Percentiles rank a stretch among this genome's conserved stretches.
Conservation (phyloP, 64 coral and sea anemone genomes). For the Montipora cactus region DNA sequence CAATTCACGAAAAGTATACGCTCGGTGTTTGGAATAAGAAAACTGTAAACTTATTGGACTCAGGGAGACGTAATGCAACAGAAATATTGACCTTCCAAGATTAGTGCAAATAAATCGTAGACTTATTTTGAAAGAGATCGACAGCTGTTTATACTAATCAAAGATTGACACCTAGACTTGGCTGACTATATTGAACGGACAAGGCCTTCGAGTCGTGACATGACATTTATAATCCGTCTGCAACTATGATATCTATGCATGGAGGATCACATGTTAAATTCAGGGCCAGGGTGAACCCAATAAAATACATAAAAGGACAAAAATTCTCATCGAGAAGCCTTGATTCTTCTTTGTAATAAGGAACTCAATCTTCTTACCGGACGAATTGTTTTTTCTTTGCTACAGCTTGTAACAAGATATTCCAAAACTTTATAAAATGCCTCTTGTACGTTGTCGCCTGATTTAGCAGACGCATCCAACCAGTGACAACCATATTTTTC, state of each 20-base stretch:
- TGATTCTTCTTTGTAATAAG: slow-evolving; percentile 20
- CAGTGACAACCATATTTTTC: slow-evolving; percentile 50
- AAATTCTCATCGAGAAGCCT: slow-evolving; percentile 13
- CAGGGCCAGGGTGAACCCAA: too few relatives aligned
- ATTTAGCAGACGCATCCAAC: slow-evolving; percentile 56
- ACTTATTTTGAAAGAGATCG: not conserved
- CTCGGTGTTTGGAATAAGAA: too few relatives aligned
- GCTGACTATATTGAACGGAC: not conserved
- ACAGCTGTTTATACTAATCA: not conserved
- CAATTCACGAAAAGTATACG: not conserved
- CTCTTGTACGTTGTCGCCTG: slow-evolving; percentile 31
- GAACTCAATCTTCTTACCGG: slow-evolving; percentile 36
- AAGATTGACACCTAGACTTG: not conserved
- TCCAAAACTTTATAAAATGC: slow-evolving; percentile 49
- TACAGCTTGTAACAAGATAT: not conserved
- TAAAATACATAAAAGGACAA: not conserved
- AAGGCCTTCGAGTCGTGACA: too few relatives aligned
- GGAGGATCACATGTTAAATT: too few relatives aligned
- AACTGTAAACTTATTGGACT: too few relatives aligned
- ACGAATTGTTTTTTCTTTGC: not conserved
- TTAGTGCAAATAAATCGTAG: not conserved
- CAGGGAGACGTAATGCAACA: too few relatives aligned
- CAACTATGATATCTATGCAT: too few relatives aligned
- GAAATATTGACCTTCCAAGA: not conserved
- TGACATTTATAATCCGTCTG: too few relatives aligned